Base-by-base conservation (phyloP, 2,797 vertebrate species). In the Gymnothorax reevesii region DNA sequence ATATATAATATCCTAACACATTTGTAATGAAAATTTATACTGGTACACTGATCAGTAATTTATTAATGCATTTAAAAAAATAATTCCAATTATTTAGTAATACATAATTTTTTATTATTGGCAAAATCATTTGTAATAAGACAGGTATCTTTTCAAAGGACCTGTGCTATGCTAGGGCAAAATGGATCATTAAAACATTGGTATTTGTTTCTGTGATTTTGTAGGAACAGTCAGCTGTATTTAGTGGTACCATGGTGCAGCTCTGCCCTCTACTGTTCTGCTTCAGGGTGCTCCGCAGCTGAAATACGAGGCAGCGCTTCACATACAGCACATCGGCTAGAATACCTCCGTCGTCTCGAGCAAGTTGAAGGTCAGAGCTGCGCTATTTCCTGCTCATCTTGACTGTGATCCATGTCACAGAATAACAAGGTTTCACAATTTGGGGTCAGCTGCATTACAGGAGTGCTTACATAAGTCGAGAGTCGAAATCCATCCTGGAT, bases 371-470 rank as follows among this genome's bases (percentile, higher is more conserved):
- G 97, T 97, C 97, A 96, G 92, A 95, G 94, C 94, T 94, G 93
- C 95, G 96, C 96, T 97, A 97, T 97, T 97, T 98, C 96, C 96
- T 96, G 96, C 97, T 97, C 96, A 92, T 98, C 97, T 98, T 94
- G 88, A 93, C 95, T 96, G 87, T 96, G 97, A 97, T 97, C 96
- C 93, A 89, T 98, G 97, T 96, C 93, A 93, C 95, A 96, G 96
- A 95, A 97, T 98, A 98, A 99, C 98, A 99, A 98, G 97, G 97
- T 97, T 98, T 96, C 95, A 92, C 96, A 95, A 96, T 94, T 96
- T 92, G 92, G 93, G 97, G 97, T 97, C 97, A 97, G 97, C 97
- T 98, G 97, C 94, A 96, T 97, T 97, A 98, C 97, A 96, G 96
- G 97, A 97, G 97, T 92, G 92, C 94, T 96, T 96, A 95, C 95